Evolutionary conservation across 2,888 invertebrate genomes (phyloP).

Genomic region (Anagyrus pseudococci): DNA sequence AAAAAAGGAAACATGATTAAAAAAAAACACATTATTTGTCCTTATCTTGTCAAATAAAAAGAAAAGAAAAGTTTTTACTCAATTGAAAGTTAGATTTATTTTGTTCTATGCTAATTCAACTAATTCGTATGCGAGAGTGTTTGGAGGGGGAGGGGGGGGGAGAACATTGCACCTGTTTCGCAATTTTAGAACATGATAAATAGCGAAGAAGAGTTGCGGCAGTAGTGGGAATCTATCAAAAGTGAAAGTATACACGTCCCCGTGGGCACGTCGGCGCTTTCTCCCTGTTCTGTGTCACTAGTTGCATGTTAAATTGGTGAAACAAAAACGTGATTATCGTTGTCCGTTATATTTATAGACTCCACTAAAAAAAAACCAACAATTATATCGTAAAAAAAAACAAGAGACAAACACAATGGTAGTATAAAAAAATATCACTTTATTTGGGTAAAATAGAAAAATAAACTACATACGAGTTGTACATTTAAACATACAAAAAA

Average conservation of each 20-base stretch:
- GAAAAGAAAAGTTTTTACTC: not conserved
- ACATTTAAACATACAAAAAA: slow-evolving; percentile 12
- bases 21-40: not conserved
- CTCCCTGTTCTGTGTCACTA: slow-evolving; percentile 48
- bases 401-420: no score
- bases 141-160: no score
- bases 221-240: slow-evolving; percentile 46
- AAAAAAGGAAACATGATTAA: not conserved
- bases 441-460: slow-evolving; percentile 1
- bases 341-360: not conserved
- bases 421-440: slow-evolving; percentile 1
- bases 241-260: slow-evolving; percentile 52
- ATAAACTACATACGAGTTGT: no score
- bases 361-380: not conserved
- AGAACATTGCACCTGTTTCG: not conserved
- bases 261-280: slow-evolving; percentile 50
- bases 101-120: no score
- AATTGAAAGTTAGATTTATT: no score
- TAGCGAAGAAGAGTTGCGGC: slow-evolving; percentile 45
- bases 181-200: not conserved
- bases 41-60: not conserved
- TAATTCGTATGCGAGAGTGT: no score
- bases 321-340: not conserved
- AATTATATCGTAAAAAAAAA: not conserved
- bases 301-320: slow-evolving; percentile 26